These are phyloP conservation scores for Drosophila funebris DNA, from an alignment of 1,140 invertebrate genomes.

Conservation along the genomic window DNA sequence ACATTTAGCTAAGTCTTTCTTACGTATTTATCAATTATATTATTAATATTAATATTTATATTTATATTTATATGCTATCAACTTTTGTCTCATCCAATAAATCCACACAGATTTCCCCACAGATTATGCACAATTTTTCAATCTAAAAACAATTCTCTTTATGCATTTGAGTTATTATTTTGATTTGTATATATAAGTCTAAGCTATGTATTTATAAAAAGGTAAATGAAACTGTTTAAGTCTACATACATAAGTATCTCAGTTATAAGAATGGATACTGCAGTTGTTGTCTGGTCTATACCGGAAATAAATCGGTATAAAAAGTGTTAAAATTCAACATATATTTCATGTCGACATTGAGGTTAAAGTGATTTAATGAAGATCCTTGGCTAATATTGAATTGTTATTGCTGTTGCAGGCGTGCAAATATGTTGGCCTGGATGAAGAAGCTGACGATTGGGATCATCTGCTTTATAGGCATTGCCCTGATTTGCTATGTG, in stretches of 20 bases:
- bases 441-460: slow-evolving; percentile 81
- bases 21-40: neutral
- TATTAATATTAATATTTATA: neutral
- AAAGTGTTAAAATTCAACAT: neutral
- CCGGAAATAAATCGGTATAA: neutral
- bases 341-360: neutral
- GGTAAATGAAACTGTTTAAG: neutral
- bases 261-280: neutral
- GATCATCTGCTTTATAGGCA: slow-evolving; percentile 79
- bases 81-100: neutral
- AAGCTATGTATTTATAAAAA: neutral
- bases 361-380: neutral
- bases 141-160: neutral
- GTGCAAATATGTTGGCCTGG: slow-evolving; percentile 78
- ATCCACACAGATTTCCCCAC: neutral
- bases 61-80: neutral
- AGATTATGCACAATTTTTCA: neutral
- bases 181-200: neutral
- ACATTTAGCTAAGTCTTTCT: neutral
- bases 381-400: neutral
- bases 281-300: neutral
- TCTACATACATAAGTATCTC: neutral
- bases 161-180: neutral
- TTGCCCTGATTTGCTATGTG: slow-evolving; percentile 78
- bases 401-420: slow-evolving; percentile 42